Base-by-base conservation (phyloP, 2,113 vertebrate species). In the Eidolon helvum region DNA sequence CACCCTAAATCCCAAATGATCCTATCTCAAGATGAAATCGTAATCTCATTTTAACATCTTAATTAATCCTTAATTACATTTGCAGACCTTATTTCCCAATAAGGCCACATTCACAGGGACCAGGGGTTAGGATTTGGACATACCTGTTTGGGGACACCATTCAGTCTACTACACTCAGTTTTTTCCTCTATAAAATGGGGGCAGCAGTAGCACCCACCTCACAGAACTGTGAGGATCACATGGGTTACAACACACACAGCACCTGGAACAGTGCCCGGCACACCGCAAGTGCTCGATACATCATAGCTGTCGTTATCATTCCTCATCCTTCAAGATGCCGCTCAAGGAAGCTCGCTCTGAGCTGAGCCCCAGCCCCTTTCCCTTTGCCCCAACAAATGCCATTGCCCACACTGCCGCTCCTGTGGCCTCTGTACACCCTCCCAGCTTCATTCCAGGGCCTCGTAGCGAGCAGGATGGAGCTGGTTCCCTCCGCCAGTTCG, bases 1-100 rank as follows among this genome's bases (percentile, higher is more conserved):
- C 59, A 80, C 30, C 40, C 65, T 66, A 61, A 66, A 79, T 88
- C 63, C 85, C 69, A 84, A 59, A 53, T 53, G 45, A 65, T 61
- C 65, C 87, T 57, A 30, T 71, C 77, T 74, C 38, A 57, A 87
- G 68, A 50, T 53, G 40, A 91, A 68, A 55, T 28, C 1, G 7
- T 26, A 75, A 66, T 92, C 48, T 92, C 28, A 88, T 74, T 85
- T 71, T 69, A 69, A 86, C 63, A 85, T 30, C n/a, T 85, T 48
- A 63, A 91, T 82, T 65, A 43, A 38, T 55, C 53, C 55, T 86
- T 86, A 93, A 77, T 43, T 55, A 61, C 74, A 33, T 78, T 38
- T 95, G 11, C 26, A 96, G 91, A 35, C 40, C 8, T 66, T n/a
- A 38, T 86, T 53, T 89, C 66, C 72, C 95, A 96, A 72, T 40